phyloP scores from a whole-genome alignment of 2,113 vertebrate genomes.

The Melanotaenia duboulayi region DNA sequence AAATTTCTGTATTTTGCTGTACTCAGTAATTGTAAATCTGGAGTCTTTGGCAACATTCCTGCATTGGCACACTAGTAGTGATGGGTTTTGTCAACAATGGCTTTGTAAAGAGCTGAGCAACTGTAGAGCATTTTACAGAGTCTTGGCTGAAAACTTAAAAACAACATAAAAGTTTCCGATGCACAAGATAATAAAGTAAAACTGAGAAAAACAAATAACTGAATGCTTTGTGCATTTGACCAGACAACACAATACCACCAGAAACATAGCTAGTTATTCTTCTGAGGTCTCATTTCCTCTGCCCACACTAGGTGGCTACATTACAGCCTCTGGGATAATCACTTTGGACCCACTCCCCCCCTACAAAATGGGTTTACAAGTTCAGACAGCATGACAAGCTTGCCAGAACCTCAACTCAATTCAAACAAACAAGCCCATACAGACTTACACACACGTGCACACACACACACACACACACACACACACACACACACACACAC shows the following conservation, averaged over 20 bases:
- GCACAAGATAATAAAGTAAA: neutral
- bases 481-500: neutral
- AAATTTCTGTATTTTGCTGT: too few relatives aligned
- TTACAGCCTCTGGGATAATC: slow-evolving; percentile 60
- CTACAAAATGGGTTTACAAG: slow-evolving; percentile 46
- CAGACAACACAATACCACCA: slow-evolving; percentile 29
- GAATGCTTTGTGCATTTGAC: slow-evolving; percentile 24
- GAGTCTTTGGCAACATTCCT: neutral
- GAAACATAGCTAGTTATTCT: slow-evolving; percentile 36
- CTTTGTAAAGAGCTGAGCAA: neutral
- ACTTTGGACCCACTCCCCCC: slow-evolving; percentile 42
- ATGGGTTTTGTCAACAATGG: neutral
- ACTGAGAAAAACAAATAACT: slow-evolving; percentile 10
- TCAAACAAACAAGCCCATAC: slow-evolving; percentile 2
- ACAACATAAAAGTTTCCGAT: neutral
- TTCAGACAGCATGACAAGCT: slow-evolving; percentile 47
- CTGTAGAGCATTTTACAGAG: neutral
- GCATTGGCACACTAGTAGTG: neutral
- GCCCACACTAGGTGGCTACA: slow-evolving; percentile 52
- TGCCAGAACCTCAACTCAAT: slow-evolving; percentile 28
- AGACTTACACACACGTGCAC: neutral
- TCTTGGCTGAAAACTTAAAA: neutral
- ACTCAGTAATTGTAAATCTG: neutral
- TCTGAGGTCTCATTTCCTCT: slow-evolving; percentile 36
- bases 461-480: slow-evolving; percentile 9